Evolutionary conservation across 2,888 invertebrate genomes (phyloP).

Genomic region (Eurytoma adleriae): DNA sequence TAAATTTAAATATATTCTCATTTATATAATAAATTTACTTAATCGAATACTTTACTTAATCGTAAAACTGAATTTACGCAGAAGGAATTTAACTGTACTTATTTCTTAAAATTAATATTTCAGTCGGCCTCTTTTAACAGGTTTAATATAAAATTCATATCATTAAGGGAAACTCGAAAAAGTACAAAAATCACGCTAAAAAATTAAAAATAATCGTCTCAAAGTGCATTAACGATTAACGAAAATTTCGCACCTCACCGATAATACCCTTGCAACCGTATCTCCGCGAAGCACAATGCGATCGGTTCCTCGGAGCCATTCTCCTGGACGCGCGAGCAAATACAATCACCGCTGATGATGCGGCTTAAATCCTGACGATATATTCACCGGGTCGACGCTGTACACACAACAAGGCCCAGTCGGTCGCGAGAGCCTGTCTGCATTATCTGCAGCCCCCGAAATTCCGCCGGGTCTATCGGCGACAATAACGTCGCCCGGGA

Average conservation of each 20-base stretch:
- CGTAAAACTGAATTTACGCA: too few relatives aligned
- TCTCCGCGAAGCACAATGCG: not conserved
- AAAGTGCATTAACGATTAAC: not conserved
- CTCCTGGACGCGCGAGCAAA: conserved; percentile 5
- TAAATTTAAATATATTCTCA: too few relatives aligned
- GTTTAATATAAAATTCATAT: too few relatives aligned
- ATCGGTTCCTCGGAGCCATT: conserved; percentile 8
- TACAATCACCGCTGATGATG: conserved; percentile 29
- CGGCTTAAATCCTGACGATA: conserved; percentile 33
- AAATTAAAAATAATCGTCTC: not conserved
- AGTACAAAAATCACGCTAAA: too few relatives aligned
- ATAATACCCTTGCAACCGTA: not conserved
- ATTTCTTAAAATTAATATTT: too few relatives aligned
- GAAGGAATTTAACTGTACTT: too few relatives aligned
- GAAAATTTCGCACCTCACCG: not conserved
- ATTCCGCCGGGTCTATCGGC: not conserved
- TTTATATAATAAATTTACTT: too few relatives aligned
- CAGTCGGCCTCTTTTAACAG: too few relatives aligned
- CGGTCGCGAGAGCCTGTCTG: not conserved
- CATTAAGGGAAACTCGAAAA: not conserved
- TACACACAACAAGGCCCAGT: not conserved
- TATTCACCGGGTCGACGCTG: conserved; percentile 4
- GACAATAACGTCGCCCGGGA: not conserved
- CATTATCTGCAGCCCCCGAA: not conserved
- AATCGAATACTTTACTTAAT: too few relatives aligned